Conservation (phyloP, 2,888 invertebrate genomes). For the Tetragonisca angustula region DNA sequence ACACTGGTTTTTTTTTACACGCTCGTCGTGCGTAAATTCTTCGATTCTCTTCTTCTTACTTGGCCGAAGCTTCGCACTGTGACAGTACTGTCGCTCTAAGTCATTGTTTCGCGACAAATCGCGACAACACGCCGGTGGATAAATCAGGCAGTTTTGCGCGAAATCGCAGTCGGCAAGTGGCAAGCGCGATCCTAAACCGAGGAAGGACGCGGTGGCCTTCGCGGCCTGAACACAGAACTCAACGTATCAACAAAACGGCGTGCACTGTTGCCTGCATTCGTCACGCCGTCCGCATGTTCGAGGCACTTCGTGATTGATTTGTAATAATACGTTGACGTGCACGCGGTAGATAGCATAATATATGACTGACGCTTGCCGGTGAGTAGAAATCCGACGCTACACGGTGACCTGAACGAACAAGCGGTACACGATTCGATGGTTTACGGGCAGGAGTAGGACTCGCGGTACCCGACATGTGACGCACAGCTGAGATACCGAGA, state of each 20-base stretch:
- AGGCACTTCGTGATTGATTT: slow-evolving; percentile 69
- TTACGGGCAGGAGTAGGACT: slow-evolving; percentile 65
- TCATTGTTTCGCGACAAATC: slow-evolving; percentile 57
- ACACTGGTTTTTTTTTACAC: background rate
- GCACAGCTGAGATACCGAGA: slow-evolving; percentile 82
- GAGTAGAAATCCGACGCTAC: slow-evolving; percentile 43
- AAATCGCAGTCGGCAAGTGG: background rate
- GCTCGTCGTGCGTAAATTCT: background rate
- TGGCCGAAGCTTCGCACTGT: slow-evolving; percentile 8
- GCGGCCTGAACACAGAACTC: slow-evolving; percentile 75
- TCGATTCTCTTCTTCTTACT: slow-evolving; percentile 20
- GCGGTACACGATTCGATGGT: slow-evolving; percentile 50
- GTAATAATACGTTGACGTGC: slow-evolving; percentile 57
- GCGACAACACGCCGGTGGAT: background rate
- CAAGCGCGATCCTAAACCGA: slow-evolving; percentile 43
- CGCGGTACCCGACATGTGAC: slow-evolving; percentile 77
- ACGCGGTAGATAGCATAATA: slow-evolving; percentile 75
- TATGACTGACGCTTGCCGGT: slow-evolving; percentile 60
- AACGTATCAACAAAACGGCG: slow-evolving; percentile 74
- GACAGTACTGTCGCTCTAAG: slow-evolving; percentile 42
- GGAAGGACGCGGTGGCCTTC: slow-evolving; percentile 73
- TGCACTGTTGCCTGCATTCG: slow-evolving; percentile 69
- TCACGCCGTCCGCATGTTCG: slow-evolving; percentile 77
- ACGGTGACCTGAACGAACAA: slow-evolving; percentile 49
- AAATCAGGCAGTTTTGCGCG: slow-evolving; percentile 35